phyloP scores from a whole-genome alignment of 2,113 vertebrate genomes.

The Rhea americana region DNA sequence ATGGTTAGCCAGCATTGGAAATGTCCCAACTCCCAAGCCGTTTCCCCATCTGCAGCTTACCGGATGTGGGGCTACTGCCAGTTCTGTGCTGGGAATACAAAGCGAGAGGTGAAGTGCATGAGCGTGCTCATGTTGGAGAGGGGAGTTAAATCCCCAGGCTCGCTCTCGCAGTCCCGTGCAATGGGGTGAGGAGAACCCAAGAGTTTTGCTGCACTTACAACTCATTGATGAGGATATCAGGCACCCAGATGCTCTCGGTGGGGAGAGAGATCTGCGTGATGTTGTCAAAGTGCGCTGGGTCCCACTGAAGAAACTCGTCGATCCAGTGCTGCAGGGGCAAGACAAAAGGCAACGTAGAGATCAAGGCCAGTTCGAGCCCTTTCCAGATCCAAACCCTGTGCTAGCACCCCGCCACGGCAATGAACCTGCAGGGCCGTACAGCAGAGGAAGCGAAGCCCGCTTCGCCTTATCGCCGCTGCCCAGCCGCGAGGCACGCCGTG shows the following conservation, averaged over 20 bases:
- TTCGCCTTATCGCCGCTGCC: background rate
- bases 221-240: constrained; percentile 97
- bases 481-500: accelerated
- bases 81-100: constrained; percentile 24
- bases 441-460: accelerated
- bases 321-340: constrained; percentile 84
- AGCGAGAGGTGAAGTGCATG: background rate
- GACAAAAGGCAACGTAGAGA: background rate
- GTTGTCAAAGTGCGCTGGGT: constrained; percentile 88
- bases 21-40: constrained; percentile 34
- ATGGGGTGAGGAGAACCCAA: accelerated
- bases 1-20: constrained; percentile 62
- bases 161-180: background rate
- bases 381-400: background rate
- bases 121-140: accelerated
- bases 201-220: constrained; percentile 82
- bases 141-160: background rate
- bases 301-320: constrained; percentile 94
- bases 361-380: accelerated
- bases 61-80: background rate
- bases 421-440: accelerated
- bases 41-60: constrained; percentile 66
- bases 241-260: constrained; percentile 90
- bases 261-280: constrained; percentile 90
- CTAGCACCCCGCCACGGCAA: background rate